These are phyloP conservation scores for Bergia sp. DNA, from an alignment of 92 coral and sea anemone species.

Conservation along the genomic window DNA sequence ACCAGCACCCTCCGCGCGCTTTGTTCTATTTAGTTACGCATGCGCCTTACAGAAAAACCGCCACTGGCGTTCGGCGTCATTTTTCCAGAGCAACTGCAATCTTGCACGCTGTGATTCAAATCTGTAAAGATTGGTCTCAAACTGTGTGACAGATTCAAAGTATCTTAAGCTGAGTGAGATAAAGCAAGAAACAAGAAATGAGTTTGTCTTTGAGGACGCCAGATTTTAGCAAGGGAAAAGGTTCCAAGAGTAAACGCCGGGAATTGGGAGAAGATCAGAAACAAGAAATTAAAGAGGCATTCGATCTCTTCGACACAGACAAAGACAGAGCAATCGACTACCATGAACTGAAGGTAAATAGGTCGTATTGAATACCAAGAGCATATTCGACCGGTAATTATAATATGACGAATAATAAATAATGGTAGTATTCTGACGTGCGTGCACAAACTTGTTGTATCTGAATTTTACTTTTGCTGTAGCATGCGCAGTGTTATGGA, in stretches of 20 bases:
- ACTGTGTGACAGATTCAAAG: constrained; percentile 2
- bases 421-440: background rate
- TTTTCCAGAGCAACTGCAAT: constrained; percentile 62
- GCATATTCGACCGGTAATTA: background rate
- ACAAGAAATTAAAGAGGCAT: constrained; percentile 98
- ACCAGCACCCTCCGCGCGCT: constrained; percentile 52
- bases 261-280: constrained; percentile 98
- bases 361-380: background rate
- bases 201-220: constrained; percentile 95
- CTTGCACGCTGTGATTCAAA: constrained; percentile 34
- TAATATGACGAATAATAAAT: background rate
- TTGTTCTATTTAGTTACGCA: constrained; percentile 52
- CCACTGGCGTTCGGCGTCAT: constrained; percentile 68
- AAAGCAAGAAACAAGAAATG: constrained; percentile 55
- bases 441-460: background rate
- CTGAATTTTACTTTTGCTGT: background rate
- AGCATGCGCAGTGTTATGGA: background rate
- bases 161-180: background rate
- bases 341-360: constrained; percentile 90
- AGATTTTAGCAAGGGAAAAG: constrained; percentile 90
- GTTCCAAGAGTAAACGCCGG: constrained; percentile 85
- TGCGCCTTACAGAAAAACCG: constrained; percentile 63
- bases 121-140: background rate
- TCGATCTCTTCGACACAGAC: constrained; percentile 95
- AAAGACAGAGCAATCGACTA: constrained; percentile 97